Evolutionary conservation across 2,797 vertebrate genomes (phyloP), one percentile per base, ranked within the genome.

Genomic region (Enteromius mattozi): DNA sequence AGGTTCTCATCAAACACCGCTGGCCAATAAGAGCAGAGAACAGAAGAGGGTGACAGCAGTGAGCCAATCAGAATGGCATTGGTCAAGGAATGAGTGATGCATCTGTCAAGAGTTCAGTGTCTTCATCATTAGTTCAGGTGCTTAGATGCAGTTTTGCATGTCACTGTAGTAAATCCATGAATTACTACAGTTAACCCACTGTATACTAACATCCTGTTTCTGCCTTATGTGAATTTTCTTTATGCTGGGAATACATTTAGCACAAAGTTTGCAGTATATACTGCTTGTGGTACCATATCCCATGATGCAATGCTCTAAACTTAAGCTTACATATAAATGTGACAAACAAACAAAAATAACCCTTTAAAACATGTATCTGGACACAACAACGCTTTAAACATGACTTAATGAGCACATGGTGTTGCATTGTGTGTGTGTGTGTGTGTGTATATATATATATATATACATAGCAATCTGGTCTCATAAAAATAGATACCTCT

Each of bases 11-110:
- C 6, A 79, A 68, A 61, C 65, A 5, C 56, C 9, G 27, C 30
- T 24, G 45, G 61, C 89, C 86, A 89, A 88, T 87, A 17, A 74
- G 71, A 85, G 45, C 59, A 2, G 63, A 65, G 61, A 27, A 30
- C 13, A 78, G 79, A 71, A 40, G 27, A 42, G 42, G 49, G 35
- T 40, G 83, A 86, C 8, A 1, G 3, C 10, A 14, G 83, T 19
- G 63, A 91, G 87, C 89, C 86, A 83, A 90, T 90, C 85, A 88
- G 86, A 89, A 87, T 85, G 84, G 40, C 85, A 86, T 88, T 83
- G 86, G 87, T 75, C 47, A 27, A 19, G 13, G 51, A 76, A 42
- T 33, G 33, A 80, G 65, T 17, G 40, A 56, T 70, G 35, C 16
- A 17, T 69, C 66, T 19, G 16, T 47, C 42, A 45, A 33, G 75